phyloP scores from a whole-genome alignment of 2,797 vertebrate species.

The Lepus oiostolus region DNA sequence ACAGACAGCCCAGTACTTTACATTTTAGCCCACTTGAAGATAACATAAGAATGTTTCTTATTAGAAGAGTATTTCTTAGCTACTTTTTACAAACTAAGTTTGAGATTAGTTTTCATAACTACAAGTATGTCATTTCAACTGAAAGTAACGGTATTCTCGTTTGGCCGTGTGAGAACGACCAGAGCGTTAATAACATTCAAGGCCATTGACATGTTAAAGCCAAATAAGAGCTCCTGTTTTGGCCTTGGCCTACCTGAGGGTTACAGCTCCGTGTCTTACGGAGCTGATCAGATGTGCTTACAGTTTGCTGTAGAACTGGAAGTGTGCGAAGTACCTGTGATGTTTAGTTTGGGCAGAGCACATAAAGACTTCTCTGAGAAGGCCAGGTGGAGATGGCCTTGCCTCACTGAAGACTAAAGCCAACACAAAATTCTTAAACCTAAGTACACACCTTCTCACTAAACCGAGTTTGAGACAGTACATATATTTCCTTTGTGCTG shows the following conservation, averaged over 20 bases:
- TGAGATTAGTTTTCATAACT: constrained; percentile 58
- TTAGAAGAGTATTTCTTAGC: constrained; percentile 6
- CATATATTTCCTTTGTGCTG: background rate
- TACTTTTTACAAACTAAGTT: constrained; percentile 26
- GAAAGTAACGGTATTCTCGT: background rate
- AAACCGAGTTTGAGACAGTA: background rate
- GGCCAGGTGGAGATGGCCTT: background rate
- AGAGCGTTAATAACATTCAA: constrained; percentile 8
- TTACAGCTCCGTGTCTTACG: background rate
- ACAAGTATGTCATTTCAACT: constrained; percentile 21
- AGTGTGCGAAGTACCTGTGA: background rate
- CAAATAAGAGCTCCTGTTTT: constrained; percentile 27
- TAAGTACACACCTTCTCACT: background rate
- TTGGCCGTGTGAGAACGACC: constrained; percentile 42
- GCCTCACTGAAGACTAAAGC: background rate
- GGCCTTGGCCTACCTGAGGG: background rate
- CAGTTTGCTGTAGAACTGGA: background rate
- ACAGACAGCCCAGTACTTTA: constrained; percentile 38
- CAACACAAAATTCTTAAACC: background rate
- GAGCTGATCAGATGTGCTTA: background rate
- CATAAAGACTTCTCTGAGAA: background rate
- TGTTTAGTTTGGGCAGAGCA: constrained; percentile 47
- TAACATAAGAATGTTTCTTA: constrained; percentile 55
- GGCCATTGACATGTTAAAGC: background rate
- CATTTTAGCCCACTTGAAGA: constrained; percentile 44